Percentiles rank a stretch among this genome's conserved stretches.
phyloP scores from a whole-genome alignment of 2,888 invertebrate genomes.

The Nemurella pictetii region DNA sequence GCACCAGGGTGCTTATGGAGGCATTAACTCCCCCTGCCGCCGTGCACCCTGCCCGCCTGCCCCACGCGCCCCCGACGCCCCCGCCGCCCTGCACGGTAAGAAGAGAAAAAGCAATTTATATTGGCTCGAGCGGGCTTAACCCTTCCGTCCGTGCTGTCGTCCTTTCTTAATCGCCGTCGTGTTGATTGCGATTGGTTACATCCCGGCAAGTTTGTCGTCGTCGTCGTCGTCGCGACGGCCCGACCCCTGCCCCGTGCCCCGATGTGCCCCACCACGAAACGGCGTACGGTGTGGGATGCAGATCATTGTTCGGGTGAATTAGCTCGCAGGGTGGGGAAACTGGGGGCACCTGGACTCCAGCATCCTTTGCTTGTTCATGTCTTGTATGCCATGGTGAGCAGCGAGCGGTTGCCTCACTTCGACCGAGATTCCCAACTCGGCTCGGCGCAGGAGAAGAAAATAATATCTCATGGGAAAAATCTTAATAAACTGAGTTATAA shows the following conservation, averaged over 20 bases:
- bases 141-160: constrained; percentile 1
- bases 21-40: neutral
- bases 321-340: neutral
- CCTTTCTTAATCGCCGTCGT: constrained; percentile 16
- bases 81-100: neutral
- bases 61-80: neutral
- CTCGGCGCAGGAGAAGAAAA: neutral
- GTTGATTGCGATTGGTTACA: constrained; percentile 19
- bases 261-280: neutral
- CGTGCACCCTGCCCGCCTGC: no score
- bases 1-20: constrained; percentile 1
- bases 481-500: neutral
- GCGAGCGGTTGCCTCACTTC: neutral
- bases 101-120: constrained; percentile 19
- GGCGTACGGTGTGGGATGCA: neutral
- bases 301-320: no score
- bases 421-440: neutral
- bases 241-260: neutral
- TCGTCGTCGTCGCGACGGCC: neutral
- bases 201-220: constrained; percentile 10
- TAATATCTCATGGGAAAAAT: neutral
- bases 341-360: neutral
- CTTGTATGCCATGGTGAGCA: no score
- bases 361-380: neutral
- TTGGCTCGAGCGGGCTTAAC: constrained; percentile 13